Evolutionary conservation across 2,888 invertebrate genomes (phyloP).

Genomic region (Diarsia dahlii): DNA sequence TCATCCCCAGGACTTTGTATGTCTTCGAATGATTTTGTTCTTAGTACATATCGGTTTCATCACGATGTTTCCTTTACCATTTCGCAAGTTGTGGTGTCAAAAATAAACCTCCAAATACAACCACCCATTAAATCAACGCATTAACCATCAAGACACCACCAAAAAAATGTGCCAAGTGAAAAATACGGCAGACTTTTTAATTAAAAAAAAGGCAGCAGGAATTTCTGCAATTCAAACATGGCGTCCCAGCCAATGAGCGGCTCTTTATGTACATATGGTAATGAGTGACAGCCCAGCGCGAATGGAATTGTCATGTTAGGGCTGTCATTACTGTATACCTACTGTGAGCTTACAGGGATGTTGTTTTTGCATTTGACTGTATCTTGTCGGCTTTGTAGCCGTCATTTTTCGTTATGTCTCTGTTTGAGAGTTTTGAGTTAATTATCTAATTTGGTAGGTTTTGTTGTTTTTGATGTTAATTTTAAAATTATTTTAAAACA

Average conservation of each 20-base stretch:
- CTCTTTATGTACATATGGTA: conserved; percentile 88
- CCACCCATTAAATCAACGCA: conserved; percentile 65
- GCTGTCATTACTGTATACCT: conserved; percentile 82
- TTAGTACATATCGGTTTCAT: no score
- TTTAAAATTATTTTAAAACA: neutral
- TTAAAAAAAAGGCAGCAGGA: conserved; percentile 86
- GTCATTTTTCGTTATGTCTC: conserved; percentile 54
- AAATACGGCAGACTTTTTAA: conserved; percentile 76
- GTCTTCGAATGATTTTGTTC: no score
- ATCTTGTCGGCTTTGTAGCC: conserved; percentile 64
- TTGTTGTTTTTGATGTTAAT: neutral
- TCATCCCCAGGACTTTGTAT: no score
- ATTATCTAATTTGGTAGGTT: conserved; percentile 8
- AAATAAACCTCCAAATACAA: neutral
- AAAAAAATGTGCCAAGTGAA: conserved; percentile 71
- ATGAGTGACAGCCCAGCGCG: conserved; percentile 87
- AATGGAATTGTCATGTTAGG: conserved; percentile 90
- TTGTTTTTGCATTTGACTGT: conserved; percentile 82
- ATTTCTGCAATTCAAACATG: conserved; percentile 85
- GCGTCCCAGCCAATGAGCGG: conserved; percentile 80
- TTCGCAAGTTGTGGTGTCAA: no score
- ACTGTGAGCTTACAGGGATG: conserved; percentile 76
- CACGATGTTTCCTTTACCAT: no score
- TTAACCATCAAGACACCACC: conserved; percentile 75
- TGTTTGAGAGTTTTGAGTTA: conserved; percentile 26